Base-by-base conservation (phyloP, 2,888 invertebrate species). In the Leptopterna dolabrata region DNA sequence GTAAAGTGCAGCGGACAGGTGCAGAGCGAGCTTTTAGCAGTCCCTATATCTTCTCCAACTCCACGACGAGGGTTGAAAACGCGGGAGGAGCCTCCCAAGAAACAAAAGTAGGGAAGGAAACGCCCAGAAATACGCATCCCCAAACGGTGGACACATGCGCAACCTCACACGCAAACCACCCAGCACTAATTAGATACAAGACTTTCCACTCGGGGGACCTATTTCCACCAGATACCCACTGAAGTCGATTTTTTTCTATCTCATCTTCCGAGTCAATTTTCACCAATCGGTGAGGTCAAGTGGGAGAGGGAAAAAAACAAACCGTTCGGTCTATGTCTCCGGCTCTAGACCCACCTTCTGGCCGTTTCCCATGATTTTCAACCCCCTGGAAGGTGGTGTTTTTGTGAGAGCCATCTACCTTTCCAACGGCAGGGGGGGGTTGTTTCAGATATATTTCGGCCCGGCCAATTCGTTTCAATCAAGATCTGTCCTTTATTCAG, bases 1-100 rank as follows among this genome's bases (percentile, higher is more conserved):
- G 81, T 81, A 81, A 81, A 81, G 81, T 81, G 81, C 81, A 19
- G 51, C 55, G 30, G 81, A 81, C 81, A 81, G 81, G 81, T 81
- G 81, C 30, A 81, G 81, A 81, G 81, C 27, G 81, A 30, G 81
- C 81, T 81, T 81, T 81, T 81, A 81, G 51, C 81, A 30, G 51
- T 51, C 81, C 81, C 30, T 81, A 51, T 51, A 81, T 81, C 81
- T 81, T 55, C 47, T 27, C 47, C 3, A 51, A 55, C 51, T 13
- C 47, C 9, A 29, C 63, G 24, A 24, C 0, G 24, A 36, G 73
- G 73, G 73, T 30, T 73, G 41, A 36, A 16, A 19, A 24, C 1
- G 27, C 16, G 47, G 24, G 16, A n/a, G n/a, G 9, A 41, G 13
- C 47, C 78, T 14, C 41, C 45, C 16, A 27, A 27, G 19, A 47